phyloP scores from a whole-genome alignment of 2,797 vertebrate species.

The Sitta carolinensis region DNA sequence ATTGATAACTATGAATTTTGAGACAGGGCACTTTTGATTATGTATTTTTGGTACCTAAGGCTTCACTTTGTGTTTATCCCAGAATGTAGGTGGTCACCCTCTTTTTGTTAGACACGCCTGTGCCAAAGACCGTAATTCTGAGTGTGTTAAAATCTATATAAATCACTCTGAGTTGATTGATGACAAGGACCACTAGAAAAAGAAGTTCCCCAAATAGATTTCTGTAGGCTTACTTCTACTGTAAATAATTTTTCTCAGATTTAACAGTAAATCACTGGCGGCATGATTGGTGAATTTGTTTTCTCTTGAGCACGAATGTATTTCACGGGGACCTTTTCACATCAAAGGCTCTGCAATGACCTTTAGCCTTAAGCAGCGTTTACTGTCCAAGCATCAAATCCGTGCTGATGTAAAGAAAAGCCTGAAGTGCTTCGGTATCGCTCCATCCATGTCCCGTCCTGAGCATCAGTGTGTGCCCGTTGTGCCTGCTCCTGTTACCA shows the following conservation, averaged over 20 bases:
- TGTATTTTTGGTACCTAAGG: not conserved
- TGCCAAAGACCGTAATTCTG: slow-evolving; percentile 86
- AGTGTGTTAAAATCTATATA: slow-evolving; percentile 84
- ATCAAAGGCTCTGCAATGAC: not conserved
- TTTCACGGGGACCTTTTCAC: not conserved
- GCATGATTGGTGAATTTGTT: not conserved
- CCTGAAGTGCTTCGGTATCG: not conserved
- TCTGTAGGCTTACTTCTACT: slow-evolving; percentile 70
- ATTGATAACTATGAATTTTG: not conserved
- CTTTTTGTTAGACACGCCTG: slow-evolving; percentile 86
- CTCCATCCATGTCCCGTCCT: not conserved
- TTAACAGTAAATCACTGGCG: not conserved
- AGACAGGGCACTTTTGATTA: not conserved
- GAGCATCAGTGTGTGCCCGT: not conserved
- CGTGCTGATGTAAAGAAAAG: slow-evolving; percentile 84
- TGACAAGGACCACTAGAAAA: slow-evolving; percentile 89
- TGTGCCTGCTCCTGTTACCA: not conserved
- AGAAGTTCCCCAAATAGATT: slow-evolving; percentile 86
- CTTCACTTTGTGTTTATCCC: not conserved
- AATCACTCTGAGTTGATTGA: slow-evolving; percentile 86
- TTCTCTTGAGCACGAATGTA: not conserved
- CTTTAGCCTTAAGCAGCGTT: slow-evolving; percentile 80
- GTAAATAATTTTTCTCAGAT: not conserved
- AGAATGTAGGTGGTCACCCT: slow-evolving; percentile 84
- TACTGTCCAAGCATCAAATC: slow-evolving; percentile 87